phyloP scores from a whole-genome alignment of 2,888 invertebrate genomes.

The Scaptomyza tumidula region DNA sequence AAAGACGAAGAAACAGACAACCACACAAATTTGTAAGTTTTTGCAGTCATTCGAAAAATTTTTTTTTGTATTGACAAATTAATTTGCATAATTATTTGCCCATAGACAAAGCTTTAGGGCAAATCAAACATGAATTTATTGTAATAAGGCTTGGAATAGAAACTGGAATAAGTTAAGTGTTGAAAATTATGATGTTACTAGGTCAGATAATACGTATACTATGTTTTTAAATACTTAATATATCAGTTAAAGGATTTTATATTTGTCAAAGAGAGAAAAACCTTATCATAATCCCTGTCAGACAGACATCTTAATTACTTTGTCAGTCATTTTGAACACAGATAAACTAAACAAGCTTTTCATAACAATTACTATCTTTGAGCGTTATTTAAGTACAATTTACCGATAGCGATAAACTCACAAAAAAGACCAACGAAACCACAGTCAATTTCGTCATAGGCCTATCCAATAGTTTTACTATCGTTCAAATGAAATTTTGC shows the following conservation, averaged over 20 bases:
- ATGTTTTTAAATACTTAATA: background rate
- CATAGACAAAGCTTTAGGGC: background rate
- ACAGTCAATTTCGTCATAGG: background rate
- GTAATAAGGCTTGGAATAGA: background rate
- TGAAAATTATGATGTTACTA: conserved; percentile 9
- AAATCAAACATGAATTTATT: conserved; percentile 2
- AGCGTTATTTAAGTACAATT: conserved; percentile 31
- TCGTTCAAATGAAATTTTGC: background rate
- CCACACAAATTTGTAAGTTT: conserved; percentile 21
- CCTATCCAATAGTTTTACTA: background rate
- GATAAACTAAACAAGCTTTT: conserved; percentile 41
- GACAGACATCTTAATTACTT: conserved; percentile 42
- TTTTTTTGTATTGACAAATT: conserved; percentile 18
- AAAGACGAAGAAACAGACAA: background rate
- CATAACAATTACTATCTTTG: conserved; percentile 35
- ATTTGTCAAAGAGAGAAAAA: conserved; percentile 18
- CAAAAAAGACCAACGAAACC: conserved; percentile 4
- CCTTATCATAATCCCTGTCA: conserved; percentile 39
- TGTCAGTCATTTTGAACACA: conserved; percentile 20
- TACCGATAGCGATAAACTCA: conserved; percentile 31
- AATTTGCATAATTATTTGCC: conserved; percentile 30
- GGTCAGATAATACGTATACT: conserved; percentile 10
- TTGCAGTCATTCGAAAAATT: conserved; percentile 22
- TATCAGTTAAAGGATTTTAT: conserved; percentile 13
- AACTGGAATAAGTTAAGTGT: conserved; percentile 1